Percentiles rank a stretch among this genome's conserved stretches.
phyloP scores from a whole-genome alignment of 2,888 invertebrate genomes.

The Ischnura elegans region DNA sequence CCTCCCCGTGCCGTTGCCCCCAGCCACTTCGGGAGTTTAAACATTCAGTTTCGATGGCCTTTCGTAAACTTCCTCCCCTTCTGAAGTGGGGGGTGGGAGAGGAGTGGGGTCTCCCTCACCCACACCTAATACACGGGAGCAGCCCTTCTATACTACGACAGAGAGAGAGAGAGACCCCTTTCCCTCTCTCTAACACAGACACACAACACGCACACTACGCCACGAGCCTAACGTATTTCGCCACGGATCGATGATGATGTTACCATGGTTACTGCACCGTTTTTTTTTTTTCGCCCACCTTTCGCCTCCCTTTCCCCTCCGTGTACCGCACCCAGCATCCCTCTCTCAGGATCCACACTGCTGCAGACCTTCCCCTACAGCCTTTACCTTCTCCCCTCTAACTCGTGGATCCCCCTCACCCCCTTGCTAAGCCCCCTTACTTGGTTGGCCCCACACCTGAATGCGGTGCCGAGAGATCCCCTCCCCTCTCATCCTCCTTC shows the following conservation, averaged over 20 bases:
- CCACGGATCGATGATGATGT: constrained; percentile 62
- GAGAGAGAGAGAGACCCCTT: too few species aligned
- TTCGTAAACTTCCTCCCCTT: constrained; percentile 33
- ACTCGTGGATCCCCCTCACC: neutral
- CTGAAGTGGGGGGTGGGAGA: neutral
- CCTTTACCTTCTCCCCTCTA: constrained; percentile 6
- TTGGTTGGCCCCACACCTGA: neutral
- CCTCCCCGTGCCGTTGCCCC: neutral
- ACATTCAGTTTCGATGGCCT: constrained; percentile 40
- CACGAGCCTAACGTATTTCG: constrained; percentile 54
- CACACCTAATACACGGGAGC: neutral
- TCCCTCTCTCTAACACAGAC: neutral
- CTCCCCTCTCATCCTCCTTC: too few species aligned
- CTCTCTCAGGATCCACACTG: neutral
- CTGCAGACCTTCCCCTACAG: constrained; percentile 18
- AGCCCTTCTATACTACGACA: too few species aligned
- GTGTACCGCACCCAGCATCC: constrained; percentile 12
- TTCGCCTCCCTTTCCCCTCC: neutral
- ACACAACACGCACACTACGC: constrained; percentile 17
- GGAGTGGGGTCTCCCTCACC: neutral
- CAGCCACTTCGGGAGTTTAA: constrained; percentile 21
- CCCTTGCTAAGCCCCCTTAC: neutral
- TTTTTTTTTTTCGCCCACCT: constrained; percentile 24
- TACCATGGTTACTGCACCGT: constrained; percentile 65
- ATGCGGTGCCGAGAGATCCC: neutral